Percentiles rank a stretch among this genome's conserved stretches.
phyloP scores from a whole-genome alignment of 2,888 invertebrate genomes.

The Oscheius onirici region DNA sequence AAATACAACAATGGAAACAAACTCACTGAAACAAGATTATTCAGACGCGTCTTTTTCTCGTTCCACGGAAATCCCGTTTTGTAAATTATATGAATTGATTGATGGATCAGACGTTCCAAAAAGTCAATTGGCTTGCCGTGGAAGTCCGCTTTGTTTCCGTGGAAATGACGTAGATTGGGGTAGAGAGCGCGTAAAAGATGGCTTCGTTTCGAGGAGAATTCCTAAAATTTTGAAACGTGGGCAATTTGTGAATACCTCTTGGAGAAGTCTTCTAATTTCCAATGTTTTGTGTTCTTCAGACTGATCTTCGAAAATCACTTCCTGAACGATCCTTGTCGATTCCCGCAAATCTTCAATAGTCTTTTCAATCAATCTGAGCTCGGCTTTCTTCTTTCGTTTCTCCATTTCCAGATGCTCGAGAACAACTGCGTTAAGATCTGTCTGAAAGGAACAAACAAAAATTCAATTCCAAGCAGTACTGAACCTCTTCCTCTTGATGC shows the following conservation, averaged over 20 bases:
- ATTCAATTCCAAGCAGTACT: neutral
- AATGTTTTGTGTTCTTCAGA: conserved; percentile 27
- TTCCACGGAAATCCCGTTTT: neutral
- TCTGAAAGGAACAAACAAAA: neutral
- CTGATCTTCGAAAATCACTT: conserved; percentile 12
- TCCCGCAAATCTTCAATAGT: neutral
- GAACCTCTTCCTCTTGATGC: neutral
- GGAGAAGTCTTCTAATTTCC: neutral
- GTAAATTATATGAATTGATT: neutral
- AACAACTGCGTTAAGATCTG: neutral
- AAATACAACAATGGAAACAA: neutral
- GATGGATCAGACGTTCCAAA: neutral
- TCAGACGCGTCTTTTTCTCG: neutral
- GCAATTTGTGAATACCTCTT: neutral
- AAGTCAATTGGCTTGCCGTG: neutral
- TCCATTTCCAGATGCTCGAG: neutral
- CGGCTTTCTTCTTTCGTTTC: neutral
- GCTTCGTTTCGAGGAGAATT: neutral
- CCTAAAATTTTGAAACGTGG: neutral
- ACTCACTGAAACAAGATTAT: neutral
- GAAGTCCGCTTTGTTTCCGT: neutral
- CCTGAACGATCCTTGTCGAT: conserved; percentile 3
- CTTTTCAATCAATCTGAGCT: neutral
- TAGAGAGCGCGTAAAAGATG: neutral
- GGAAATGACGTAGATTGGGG: neutral